Conservation (phyloP, 2,113 vertebrate genomes). For the Cnemophilus loriae region DNA sequence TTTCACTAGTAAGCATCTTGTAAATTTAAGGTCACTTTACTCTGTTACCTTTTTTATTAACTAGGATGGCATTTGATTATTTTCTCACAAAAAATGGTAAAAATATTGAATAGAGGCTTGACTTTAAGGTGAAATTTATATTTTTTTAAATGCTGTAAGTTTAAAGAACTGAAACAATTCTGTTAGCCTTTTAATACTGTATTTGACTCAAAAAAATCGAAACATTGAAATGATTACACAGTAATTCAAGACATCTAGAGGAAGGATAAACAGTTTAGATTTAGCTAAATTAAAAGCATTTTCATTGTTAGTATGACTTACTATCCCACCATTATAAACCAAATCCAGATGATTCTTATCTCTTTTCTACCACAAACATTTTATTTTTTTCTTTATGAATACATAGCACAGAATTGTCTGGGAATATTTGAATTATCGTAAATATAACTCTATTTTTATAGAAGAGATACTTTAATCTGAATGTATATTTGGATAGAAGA, state of each 20-base stretch:
- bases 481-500: background rate
- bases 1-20: background rate
- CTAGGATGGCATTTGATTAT: background rate
- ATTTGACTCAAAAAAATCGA: background rate
- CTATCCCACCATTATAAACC: background rate
- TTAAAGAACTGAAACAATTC: background rate
- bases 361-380: background rate
- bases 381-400: background rate
- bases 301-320: background rate
- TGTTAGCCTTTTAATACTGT: background rate
- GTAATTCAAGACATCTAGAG: background rate
- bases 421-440: slow-evolving; percentile 20
- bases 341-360: slow-evolving; percentile 40
- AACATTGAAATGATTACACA: background rate
- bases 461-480: background rate
- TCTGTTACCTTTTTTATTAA: background rate
- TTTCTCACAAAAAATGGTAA: background rate
- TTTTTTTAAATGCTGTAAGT: rapidly evolving
- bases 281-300: background rate
- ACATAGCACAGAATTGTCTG: background rate
- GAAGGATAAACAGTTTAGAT: slow-evolving; percentile 37
- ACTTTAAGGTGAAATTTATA: background rate
- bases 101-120: background rate
- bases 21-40: background rate
- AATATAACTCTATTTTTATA: slow-evolving; percentile 19